Base-by-base conservation (phyloP, 1,140 invertebrate species). In the Trypoxylus dichotomus region DNA sequence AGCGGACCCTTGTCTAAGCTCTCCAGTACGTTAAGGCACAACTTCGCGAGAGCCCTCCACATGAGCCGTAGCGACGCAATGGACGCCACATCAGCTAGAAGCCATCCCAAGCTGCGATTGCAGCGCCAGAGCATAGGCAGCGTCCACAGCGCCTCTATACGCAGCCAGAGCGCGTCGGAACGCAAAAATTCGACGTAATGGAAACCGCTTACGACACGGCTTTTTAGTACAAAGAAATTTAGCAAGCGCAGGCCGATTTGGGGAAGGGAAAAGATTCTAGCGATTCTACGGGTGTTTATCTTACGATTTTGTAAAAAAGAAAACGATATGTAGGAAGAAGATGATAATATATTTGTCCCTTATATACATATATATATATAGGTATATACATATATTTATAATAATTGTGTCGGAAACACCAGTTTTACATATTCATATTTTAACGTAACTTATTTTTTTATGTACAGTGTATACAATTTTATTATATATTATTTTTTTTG, bases 141-240 rank as follows among this genome's bases (percentile, higher is more conserved):
- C 32, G 80, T 79, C 10, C 80, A 72, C n/a, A 27, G 29, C 13
- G 29, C 32, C 8, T n/a, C 32, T 37, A n/a, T 74, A 13, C 41
- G 29, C 15, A 24, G 41, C 32, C 32, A 21, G 24, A 76, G 1
- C 60, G 82, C 37, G 80, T 13, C 47, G 6, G 83, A 82, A 60
- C 80, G 83, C 47, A 83, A 85, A 76, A 83, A 80, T 81, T 85
- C 83, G n/a, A 84, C 82, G 13, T 84, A 78, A 80, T 60, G 29
- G 21, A 73, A n/a, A 58, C 71, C 6, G 32, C 7, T 74, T 32
- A 42, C 73, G 5, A 37, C 32, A 41, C 19, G 29, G 29, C 41
- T 42, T 11, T 10, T 47, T 75, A 75, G 29, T 75, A 32, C 24
- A 47, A 75, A 41, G 32, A 47, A n/a, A 25, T 58, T 19, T 76